Evolutionary conservation across 2,113 vertebrate genomes (phyloP), one percentile per base, ranked within the genome.

Genomic region (Phyllostomus discolor): DNA sequence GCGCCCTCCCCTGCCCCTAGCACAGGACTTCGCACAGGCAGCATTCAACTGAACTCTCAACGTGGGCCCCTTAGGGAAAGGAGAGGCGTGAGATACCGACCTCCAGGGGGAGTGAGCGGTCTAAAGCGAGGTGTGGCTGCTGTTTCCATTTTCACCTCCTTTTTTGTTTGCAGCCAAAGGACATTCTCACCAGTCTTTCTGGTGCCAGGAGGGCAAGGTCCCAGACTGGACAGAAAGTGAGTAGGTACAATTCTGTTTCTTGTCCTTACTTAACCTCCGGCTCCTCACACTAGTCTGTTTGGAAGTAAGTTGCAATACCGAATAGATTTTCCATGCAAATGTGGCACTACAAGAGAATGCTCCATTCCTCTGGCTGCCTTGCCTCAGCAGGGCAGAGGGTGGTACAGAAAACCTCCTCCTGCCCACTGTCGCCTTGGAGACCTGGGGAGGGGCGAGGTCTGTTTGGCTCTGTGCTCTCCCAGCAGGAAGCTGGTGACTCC

Each of bases 211-310:
- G n/a, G 89, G 50, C 80, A 88, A 76, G 91, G 91, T 31, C 35
- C 69, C 52, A 50, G 48, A 20, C n/a, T 4, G 72, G 59, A 24
- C 0, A 31, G 50, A 67, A 33, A 69, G 35, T 1, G 16, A n/a
- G 38, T 50, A 84, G 92, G 35, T 80, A 33, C n/a, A 78, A 38
- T 66, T 79, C 52, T 88, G 81, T 57, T 69, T 54, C 82, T 78
- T 91, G 92, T 91, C 97, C 96, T 96, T 81, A 82, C 43, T 35
- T 92, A 79, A 93, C 93, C 93, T 90, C 73, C 59, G 75, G 75
- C 41, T 95, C 84, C 46, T 80, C 15, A 6, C 1, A 26, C 28
- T 8, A 20, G 64, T 86, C 66, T 82, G 50, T 50, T 11, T 41
- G 82, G 72, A 94, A 78, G 82, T 46, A 80, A 95, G 87, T 64